Percentiles rank a stretch among this genome's conserved stretches.
phyloP scores from a whole-genome alignment of 2,113 vertebrate species.

The Xiphophorus hellerii region DNA sequence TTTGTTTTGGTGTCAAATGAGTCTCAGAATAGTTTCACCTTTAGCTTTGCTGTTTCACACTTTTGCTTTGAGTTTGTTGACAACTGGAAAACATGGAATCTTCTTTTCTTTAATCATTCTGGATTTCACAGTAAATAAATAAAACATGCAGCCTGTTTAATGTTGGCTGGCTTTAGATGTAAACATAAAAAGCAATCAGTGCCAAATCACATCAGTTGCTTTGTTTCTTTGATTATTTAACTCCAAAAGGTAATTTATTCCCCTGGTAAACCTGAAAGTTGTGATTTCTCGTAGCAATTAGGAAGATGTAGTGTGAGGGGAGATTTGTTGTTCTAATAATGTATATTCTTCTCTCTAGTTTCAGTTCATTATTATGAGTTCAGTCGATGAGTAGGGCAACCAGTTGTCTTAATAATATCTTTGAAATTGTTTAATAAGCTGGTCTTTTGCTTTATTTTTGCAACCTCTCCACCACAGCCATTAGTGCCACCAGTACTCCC shows the following conservation, averaged over 20 bases:
- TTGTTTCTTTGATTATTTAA: slow-evolving; percentile 12
- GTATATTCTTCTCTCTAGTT: slow-evolving; percentile 25
- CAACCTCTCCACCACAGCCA: slow-evolving; percentile 37
- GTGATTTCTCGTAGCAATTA: slow-evolving; percentile 1
- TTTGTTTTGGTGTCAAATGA: too few relatives aligned
- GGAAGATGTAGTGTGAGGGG: slow-evolving; percentile 6
- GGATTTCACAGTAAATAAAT: neutral
- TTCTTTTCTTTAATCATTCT: neutral
- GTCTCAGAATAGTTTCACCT: too few relatives aligned
- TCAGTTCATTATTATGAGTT: slow-evolving; percentile 46
- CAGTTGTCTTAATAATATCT: slow-evolving; percentile 36
- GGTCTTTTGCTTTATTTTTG: slow-evolving; percentile 51
- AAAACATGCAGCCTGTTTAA: neutral
- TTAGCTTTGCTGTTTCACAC: too few relatives aligned
- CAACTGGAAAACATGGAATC: neutral
- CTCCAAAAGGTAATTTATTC: slow-evolving; percentile 6
- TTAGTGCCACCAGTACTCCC: slow-evolving; percentile 31
- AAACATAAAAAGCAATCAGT: neutral
- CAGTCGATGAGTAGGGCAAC: slow-evolving; percentile 36
- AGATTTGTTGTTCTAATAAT: slow-evolving; percentile 42
- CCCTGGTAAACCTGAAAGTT: slow-evolving; percentile 12
- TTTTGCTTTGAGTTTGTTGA: neutral
- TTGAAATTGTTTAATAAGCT: slow-evolving; percentile 49
- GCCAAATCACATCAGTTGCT: neutral
- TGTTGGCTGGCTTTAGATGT: neutral